Percentiles rank a stretch among this genome's conserved stretches.
Conservation (phyloP, 2,113 vertebrate species). For the Noctilio leporinus region DNA sequence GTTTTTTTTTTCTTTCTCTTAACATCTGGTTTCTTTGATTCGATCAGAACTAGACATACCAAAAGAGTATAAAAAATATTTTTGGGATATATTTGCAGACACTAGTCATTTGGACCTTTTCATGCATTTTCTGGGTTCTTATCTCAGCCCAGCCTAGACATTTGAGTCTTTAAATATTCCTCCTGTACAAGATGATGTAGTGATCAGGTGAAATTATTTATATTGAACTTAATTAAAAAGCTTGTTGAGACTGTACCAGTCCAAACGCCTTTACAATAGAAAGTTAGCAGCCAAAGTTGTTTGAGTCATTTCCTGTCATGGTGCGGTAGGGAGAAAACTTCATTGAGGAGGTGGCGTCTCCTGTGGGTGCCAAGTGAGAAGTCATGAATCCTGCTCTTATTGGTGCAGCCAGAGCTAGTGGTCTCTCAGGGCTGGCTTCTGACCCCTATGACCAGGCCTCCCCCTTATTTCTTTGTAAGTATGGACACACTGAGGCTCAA, state of each 20-base stretch:
- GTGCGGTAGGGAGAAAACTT: neutral
- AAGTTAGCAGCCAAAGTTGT: neutral
- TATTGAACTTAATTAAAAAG: neutral
- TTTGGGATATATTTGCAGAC: slow-evolving; percentile 67
- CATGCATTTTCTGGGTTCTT: slow-evolving; percentile 56
- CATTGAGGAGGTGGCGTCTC: neutral
- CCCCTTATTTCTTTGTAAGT: neutral
- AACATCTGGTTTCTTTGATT: slow-evolving; percentile 67
- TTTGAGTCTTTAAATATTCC: slow-evolving; percentile 28
- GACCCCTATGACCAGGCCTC: neutral
- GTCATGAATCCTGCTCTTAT: neutral
- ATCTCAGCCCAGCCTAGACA: slow-evolving; percentile 43
- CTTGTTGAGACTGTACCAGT: neutral
- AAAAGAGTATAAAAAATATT: slow-evolving; percentile 60
- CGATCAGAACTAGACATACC: slow-evolving; percentile 66
- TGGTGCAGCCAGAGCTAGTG: neutral
- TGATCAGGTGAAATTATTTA: slow-evolving; percentile 25
- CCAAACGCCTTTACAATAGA: neutral
- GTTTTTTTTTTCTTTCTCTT: neutral
- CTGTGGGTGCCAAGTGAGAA: neutral
- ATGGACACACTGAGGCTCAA: neutral
- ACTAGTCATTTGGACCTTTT: slow-evolving; percentile 64
- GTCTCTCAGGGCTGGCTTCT: neutral
- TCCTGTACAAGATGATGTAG: slow-evolving; percentile 1
- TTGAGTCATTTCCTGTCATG: neutral